Conservation (phyloP, 2,113 vertebrate species). For the Sminthopsis crassicaudata region DNA sequence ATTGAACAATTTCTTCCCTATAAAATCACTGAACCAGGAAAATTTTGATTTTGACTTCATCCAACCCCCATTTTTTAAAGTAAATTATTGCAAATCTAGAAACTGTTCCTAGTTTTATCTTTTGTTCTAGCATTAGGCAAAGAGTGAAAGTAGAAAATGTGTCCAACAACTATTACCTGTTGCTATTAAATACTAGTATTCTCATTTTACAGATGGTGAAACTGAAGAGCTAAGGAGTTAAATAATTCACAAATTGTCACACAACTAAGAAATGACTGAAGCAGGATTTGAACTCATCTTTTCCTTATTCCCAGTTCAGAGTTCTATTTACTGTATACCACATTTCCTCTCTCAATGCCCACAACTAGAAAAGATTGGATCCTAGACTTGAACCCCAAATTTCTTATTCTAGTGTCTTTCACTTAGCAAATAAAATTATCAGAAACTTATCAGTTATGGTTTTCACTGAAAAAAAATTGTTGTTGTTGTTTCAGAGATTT, state of each 20-base stretch:
- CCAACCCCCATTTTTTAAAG: neutral
- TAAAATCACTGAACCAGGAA: neutral
- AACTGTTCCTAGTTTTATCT: neutral
- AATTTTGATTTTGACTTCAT: neutral
- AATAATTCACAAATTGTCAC: neutral
- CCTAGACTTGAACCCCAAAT: neutral
- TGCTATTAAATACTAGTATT: neutral
- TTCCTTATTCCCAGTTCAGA: neutral
- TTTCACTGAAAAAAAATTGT: neutral
- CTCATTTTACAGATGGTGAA: neutral
- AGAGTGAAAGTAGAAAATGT: neutral
- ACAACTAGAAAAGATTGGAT: neutral
- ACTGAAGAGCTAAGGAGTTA: neutral
- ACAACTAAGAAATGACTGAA: neutral
- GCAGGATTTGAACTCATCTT: neutral
- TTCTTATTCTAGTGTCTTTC: neutral
- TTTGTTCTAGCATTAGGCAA: neutral
- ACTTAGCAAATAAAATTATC: neutral
- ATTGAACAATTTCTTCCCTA: neutral
- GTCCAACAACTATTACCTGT: neutral
- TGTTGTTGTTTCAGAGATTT: neutral
- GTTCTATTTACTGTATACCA: neutral
- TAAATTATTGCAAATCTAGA: neutral
- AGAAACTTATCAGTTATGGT: neutral
- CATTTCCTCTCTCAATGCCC: neutral